These are phyloP conservation scores for Coregonus suidteri DNA, from an alignment of 2,797 vertebrate species.

Conservation along the genomic window DNA sequence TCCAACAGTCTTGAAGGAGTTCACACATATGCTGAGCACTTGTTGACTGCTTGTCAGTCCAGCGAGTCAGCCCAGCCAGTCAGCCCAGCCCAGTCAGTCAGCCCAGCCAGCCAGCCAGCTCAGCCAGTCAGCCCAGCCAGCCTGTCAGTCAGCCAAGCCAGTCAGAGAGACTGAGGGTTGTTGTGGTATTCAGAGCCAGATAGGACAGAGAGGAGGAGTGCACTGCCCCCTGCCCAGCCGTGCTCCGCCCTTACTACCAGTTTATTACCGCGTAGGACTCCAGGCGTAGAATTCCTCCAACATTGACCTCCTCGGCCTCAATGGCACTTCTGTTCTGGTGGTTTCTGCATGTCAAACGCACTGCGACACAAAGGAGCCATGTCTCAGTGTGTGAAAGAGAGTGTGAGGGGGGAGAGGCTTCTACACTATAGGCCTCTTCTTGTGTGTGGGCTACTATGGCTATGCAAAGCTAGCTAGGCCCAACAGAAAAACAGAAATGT, in stretches of 20 bases:
- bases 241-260: conserved; percentile 38
- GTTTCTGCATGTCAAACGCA: conserved; percentile 61
- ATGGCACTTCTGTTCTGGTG: conserved; percentile 76
- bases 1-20: too few relatives aligned
- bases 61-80: too few relatives aligned
- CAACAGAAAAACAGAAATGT: not conserved
- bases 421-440: conserved; percentile 18
- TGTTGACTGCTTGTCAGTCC: too few relatives aligned
- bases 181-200: conserved; percentile 55
- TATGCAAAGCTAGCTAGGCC: not conserved
- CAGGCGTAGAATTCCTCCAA: conserved; percentile 74
- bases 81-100: too few relatives aligned
- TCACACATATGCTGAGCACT: too few relatives aligned
- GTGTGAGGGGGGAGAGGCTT: conserved; percentile 24
- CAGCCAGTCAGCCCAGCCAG: too few relatives aligned
- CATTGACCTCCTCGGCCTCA: conserved; percentile 55
- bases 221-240: not conserved
- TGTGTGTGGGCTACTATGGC: conserved; percentile 30
- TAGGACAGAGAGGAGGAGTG: conserved; percentile 35
- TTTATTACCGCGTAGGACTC: conserved; percentile 57
- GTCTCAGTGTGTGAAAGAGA: conserved; percentile 57
- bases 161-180: conserved; percentile 21
- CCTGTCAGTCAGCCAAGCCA: not conserved
- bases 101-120: too few relatives aligned
- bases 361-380: conserved; percentile 71